Base-by-base conservation (phyloP, 2,888 invertebrate species). In the Epinotia brunnichana region DNA sequence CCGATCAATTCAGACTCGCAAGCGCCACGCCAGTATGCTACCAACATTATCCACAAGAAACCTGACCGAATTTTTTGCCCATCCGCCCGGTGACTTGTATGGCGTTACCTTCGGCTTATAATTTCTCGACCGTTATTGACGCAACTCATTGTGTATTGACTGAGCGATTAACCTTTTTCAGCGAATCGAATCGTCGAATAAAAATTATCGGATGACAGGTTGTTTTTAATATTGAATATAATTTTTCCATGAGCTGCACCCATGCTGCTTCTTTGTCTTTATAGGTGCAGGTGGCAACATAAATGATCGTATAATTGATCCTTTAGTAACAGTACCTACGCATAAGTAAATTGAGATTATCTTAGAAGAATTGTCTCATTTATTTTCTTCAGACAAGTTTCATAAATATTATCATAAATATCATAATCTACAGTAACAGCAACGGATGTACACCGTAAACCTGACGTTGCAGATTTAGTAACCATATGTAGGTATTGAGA, bases 51-150 rank as follows among this genome's bases (percentile, higher is more conserved):
- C 41, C 61, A 41, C 17, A 54, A 54, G 60, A 48, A 62, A 61
- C 72, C 48, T 53, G 69, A 63, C 73, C 69, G 57, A 60, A 44
- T 73, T 73, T 73, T 69, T 68, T 73, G 48, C 57, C 68, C 57
- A 57, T 69, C 71, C 62, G 13, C 24, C 66, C 29, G 41, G 44
- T 11, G 73, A 78, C 78, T 74, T 77, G 78, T 76, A 77, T 74
- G 78, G 79, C 62, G 69, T 76, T 73, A 77, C 80, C 79, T 80
- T 80, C 80, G 69, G 72, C 76, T 78, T 77, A 77, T 79, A 78
- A 78, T 79, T 75, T 73, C 56, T 59, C 59, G 62, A 44, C 51
- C 68, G 73, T 73, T 69, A 68, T 29, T 69, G 73, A 63, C 63
- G 72, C 61, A 69, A 73, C 73, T 63, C 63, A 73, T 69, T 73